A percentile compares a stretch with the other conserved stretches of the same genome.
Evolutionary conservation across 1,140 invertebrate genomes (phyloP).

Genomic region (Pogonognathellus flavescens): DNA sequence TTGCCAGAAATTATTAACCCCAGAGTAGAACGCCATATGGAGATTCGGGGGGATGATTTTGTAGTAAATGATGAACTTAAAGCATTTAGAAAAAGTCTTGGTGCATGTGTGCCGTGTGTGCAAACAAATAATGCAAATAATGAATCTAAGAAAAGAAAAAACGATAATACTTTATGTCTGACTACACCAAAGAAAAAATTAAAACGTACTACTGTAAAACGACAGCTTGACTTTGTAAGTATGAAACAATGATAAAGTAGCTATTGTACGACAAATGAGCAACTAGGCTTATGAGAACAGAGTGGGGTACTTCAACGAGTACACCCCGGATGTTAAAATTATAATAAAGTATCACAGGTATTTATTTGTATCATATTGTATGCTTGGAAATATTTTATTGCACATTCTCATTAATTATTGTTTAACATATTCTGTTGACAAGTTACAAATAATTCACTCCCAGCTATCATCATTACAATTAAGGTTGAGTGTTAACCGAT

Average conservation of each 20-base stretch:
- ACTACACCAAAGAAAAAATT: neutral
- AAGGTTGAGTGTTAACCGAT: too few species aligned
- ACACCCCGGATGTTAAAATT: too few species aligned
- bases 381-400: too few species aligned
- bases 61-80: neutral
- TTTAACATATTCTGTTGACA: too few species aligned
- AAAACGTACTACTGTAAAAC: neutral
- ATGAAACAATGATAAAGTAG: too few species aligned
- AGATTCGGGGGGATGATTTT: neutral
- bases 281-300: too few species aligned
- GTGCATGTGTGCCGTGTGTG: neutral
- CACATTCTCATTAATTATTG: too few species aligned
- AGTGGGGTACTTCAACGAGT: neutral
- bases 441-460: too few species aligned
- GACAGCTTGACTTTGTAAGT: neutral
- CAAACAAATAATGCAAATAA: neutral
- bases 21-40: neutral
- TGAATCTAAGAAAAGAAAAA: neutral
- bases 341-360: too few species aligned
- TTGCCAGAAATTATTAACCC: neutral
- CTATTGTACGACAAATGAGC: too few species aligned
- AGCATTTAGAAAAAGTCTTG: neutral
- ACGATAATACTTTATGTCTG: neutral
- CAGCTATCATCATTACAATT: too few species aligned
- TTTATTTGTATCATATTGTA: too few species aligned